Base-by-base conservation (phyloP, 2,113 vertebrate genomes). In the Dendrocopos noguchii region DNA sequence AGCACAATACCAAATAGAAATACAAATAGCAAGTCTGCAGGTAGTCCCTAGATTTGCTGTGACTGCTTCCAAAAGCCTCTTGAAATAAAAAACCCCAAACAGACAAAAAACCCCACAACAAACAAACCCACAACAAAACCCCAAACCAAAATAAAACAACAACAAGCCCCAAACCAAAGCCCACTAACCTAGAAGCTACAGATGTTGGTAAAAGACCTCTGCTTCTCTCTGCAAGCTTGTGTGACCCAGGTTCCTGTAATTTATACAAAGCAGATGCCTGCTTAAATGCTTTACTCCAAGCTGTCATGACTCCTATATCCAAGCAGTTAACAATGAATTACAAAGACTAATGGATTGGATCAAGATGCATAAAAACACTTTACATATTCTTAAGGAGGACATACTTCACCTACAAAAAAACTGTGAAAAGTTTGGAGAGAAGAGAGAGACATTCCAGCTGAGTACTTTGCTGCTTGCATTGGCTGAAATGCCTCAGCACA, bases 181-280 rank as follows among this genome's bases (percentile, higher is more conserved):
- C 24, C 44, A 50, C 52, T 86, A 39, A 73, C 56, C 73, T 39
- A 36, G 80, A 80, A 93, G 55, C 76, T 75, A 85, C 87, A 81
- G 73, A 57, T 74, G 68, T 63, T 94, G 76, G 63, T 60, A 80
- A 84, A 44, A 93, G 84, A 79, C 87, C 74, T 94, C 93, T 84
- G 74, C 75, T 59, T 92, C 88, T 80, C 68, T 65, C 80, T 85
- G 70, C 80, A 91, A 92, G 88, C 59, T 86, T 86, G 65, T 68
- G 61, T 53, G 70, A 91, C 85, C 80, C 93, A 92, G 34, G 46
- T 88, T 94, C 75, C 61, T 76, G 47, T 89, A 91, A 85, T 93
- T 93, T 94, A 88, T 85, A 94, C 56, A 89, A 92, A 94, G 87
- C 91, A 96, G 95, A 94, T 96, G 89, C 70, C 91, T 95, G 80